Conservation (phyloP, 2,797 vertebrate species). For the Eidolon dupreanum region DNA sequence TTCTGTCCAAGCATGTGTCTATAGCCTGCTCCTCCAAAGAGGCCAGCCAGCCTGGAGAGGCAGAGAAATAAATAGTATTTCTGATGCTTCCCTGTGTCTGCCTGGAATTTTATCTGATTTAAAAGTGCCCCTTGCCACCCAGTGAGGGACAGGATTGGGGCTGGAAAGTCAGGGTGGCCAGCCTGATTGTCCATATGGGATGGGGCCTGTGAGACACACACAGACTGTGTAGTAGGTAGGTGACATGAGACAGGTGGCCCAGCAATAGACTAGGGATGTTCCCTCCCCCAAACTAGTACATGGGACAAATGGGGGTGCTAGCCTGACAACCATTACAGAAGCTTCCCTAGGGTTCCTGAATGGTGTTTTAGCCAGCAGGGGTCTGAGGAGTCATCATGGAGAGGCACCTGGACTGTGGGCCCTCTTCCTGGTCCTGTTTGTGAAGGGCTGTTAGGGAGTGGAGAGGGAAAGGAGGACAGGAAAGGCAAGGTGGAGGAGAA, state of each 20-base stretch:
- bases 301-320: not conserved
- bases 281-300: not conserved
- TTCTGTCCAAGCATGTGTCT: not conserved
- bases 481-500: too few relatives aligned
- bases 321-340: not conserved
- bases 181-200: not conserved
- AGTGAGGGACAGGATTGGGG: not conserved
- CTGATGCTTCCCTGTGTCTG: not conserved
- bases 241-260: not conserved
- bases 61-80: conserved; percentile 67
- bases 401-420: not conserved
- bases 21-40: not conserved
- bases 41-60: not conserved
- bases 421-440: not conserved
- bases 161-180: not conserved
- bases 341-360: not conserved
- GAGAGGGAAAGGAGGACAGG: too few relatives aligned
- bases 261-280: not conserved
- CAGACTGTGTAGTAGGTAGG: not conserved
- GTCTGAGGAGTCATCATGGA: not conserved
- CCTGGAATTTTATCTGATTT: conserved; percentile 37
- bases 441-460: not conserved
- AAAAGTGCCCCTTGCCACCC: not conserved
- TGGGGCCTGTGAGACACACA: not conserved
- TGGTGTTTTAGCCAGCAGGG: not conserved